These are phyloP conservation scores for Tolmerus cingulatus DNA, from an alignment of 2,888 invertebrate species.

Conservation along the genomic window DNA sequence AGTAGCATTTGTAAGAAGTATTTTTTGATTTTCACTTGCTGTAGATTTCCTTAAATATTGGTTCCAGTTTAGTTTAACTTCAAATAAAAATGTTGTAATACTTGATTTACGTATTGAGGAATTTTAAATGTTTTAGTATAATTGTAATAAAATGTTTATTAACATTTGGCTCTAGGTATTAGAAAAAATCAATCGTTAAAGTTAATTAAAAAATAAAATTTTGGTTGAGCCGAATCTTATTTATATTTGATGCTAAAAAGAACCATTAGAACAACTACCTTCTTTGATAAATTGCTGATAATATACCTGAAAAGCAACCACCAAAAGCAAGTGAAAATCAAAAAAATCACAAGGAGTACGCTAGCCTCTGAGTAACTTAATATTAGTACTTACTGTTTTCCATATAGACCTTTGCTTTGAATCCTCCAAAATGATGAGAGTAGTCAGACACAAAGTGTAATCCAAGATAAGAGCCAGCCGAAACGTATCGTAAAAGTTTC, in stretches of 20 bases:
- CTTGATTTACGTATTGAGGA: not conserved
- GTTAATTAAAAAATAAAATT: no score
- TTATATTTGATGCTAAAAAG: not conserved
- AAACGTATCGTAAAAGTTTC: conserved; percentile 75
- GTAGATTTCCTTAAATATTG: not conserved
- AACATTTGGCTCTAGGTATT: no score
- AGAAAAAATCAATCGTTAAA: no score
- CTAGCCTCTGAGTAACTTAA: not conserved
- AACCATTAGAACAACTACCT: not conserved
- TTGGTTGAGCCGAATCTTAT: no score
- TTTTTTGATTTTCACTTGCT: conserved; percentile 17
- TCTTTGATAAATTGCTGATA: not conserved
- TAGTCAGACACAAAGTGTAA: conserved; percentile 79
- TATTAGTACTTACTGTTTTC: conserved; percentile 72
- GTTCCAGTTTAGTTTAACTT: not conserved
- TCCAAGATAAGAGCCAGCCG: conserved; percentile 69
- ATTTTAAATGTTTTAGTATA: not conserved
- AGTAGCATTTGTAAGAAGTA: conserved; percentile 44
- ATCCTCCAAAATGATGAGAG: conserved; percentile 78
- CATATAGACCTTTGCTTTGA: conserved; percentile 75
- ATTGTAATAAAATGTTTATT: no score
- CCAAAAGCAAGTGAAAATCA: conserved; percentile 4
- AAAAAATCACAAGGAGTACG: not conserved
- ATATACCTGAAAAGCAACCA: not conserved
- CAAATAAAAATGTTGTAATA: not conserved